Evolutionary conservation across 2,797 vertebrate genomes (phyloP).

Genomic region (Pseudomugil tenellus): DNA sequence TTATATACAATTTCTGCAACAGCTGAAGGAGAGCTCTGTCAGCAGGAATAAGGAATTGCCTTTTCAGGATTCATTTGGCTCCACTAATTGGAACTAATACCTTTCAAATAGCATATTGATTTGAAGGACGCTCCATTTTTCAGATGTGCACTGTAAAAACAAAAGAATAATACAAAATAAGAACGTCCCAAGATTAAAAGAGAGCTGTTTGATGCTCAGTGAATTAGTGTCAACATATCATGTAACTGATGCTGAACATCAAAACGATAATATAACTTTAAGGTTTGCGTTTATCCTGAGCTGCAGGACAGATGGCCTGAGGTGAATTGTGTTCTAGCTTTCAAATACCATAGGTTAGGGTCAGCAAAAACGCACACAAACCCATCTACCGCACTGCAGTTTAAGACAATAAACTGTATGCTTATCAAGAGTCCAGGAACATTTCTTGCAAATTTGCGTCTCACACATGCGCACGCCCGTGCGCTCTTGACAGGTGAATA

Average conservation of each 20-base stretch:
- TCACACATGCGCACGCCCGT: slow-evolving; percentile 2
- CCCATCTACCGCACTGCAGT: slow-evolving; percentile 19
- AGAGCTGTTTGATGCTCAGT: slow-evolving; percentile 10
- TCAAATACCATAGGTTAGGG: slow-evolving; percentile 31
- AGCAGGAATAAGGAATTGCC: slow-evolving; percentile 56
- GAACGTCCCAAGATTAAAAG: slow-evolving; percentile 39
- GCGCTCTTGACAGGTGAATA: slow-evolving; percentile 53
- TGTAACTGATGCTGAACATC: slow-evolving; percentile 43
- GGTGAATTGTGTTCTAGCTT: slow-evolving; percentile 37
- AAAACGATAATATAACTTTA: slow-evolving; percentile 46
- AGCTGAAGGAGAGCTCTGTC: slow-evolving; percentile 43
- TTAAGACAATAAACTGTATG: slow-evolving; percentile 24
- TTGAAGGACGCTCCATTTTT: slow-evolving; percentile 49
- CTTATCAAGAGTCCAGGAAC: slow-evolving; percentile 41
- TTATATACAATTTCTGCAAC: slow-evolving; percentile 37
- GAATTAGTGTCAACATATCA: slow-evolving; percentile 43
- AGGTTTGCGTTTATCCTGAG: slow-evolving; percentile 36
- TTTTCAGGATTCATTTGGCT: slow-evolving; percentile 57
- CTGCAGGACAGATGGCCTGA: slow-evolving; percentile 44
- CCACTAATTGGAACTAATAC: slow-evolving; percentile 73
- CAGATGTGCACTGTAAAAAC: slow-evolving; percentile 46
- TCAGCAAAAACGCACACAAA: slow-evolving; percentile 20
- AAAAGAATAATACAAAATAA: slow-evolving; percentile 27
- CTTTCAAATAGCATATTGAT: slow-evolving; percentile 72
- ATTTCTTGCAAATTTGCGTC: slow-evolving; percentile 16